These are phyloP conservation scores for Drosophila lacicola DNA, from an alignment of 2,888 invertebrate species.

Conservation along the genomic window DNA sequence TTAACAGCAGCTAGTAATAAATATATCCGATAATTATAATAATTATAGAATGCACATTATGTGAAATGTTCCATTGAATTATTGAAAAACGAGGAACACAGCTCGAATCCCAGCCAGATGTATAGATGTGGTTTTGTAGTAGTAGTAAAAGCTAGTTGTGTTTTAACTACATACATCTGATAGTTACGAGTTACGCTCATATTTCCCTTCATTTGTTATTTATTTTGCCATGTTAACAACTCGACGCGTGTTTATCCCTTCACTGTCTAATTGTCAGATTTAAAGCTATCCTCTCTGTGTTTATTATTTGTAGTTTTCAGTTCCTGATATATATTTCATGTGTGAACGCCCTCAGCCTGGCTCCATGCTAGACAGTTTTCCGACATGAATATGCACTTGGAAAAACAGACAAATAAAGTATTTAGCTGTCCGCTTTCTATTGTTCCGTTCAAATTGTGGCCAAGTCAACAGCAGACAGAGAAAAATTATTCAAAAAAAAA, in stretches of 20 bases:
- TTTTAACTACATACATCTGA: too few species aligned
- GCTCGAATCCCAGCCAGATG: neutral
- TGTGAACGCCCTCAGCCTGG: conserved; percentile 27
- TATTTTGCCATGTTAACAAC: neutral
- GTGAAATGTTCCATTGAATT: too few species aligned
- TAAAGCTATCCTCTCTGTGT: conserved; percentile 10
- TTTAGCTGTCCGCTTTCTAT: conserved; percentile 8
- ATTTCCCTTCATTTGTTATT: neutral
- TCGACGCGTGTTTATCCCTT: neutral
- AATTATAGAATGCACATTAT: too few species aligned
- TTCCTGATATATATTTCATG: conserved; percentile 25
- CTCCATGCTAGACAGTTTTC: conserved; percentile 63
- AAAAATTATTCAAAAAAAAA: conserved; percentile 10
- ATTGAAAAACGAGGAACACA: neutral
- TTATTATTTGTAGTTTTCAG: conserved; percentile 41
- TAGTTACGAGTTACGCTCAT: too few species aligned
- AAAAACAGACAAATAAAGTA: conserved; percentile 61
- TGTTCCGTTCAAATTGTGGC: conserved; percentile 36
- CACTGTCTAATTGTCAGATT: conserved; percentile 9
- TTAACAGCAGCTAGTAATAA: too few species aligned
- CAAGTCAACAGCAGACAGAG: conserved; percentile 51
- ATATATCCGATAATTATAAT: too few species aligned
- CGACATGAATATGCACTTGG: conserved; percentile 69
- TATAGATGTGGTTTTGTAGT: neutral
- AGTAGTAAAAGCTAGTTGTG: neutral